Conservation (phyloP, 2,888 invertebrate species). For the Tiliacea aurago region DNA sequence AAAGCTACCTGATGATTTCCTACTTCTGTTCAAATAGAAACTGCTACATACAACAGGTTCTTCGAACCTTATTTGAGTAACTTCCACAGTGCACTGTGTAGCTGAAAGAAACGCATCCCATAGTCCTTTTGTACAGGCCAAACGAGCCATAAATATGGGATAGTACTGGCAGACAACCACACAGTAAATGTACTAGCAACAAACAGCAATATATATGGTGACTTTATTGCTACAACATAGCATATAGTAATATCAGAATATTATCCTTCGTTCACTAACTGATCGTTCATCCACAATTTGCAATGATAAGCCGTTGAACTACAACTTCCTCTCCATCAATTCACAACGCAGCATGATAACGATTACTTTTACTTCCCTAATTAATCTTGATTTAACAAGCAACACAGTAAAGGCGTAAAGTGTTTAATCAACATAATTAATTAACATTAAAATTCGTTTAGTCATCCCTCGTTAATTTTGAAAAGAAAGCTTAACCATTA, state of each 20-base stretch:
- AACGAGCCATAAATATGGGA: slow-evolving; percentile 47
- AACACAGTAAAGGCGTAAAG: slow-evolving; percentile 27
- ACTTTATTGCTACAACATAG: slow-evolving; percentile 10
- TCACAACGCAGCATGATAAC: slow-evolving; percentile 15
- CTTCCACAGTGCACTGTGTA: neutral
- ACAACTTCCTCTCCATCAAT: slow-evolving; percentile 29
- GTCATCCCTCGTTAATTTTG: slow-evolving; percentile 60
- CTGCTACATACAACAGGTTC: slow-evolving; percentile 9
- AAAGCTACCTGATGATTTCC: neutral
- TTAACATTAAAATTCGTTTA: slow-evolving; percentile 44
- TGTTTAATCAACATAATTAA: slow-evolving; percentile 57
- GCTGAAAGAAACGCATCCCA: slow-evolving; percentile 14
- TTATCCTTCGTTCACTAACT: slow-evolving; percentile 1
- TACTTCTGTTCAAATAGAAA: slow-evolving; percentile 4
- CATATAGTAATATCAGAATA: neutral
- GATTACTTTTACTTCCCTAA: slow-evolving; percentile 39
- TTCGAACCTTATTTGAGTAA: slow-evolving; percentile 6
- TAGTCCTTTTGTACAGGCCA: slow-evolving; percentile 34
- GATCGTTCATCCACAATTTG: slow-evolving; percentile 32
- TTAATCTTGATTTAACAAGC: slow-evolving; percentile 36
- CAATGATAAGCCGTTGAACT: slow-evolving; percentile 23
- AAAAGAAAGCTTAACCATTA: slow-evolving; percentile 44
- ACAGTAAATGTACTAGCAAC: neutral
- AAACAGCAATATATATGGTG: neutral
- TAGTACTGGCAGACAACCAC: slow-evolving; percentile 7